A percentile compares a stretch with the other conserved stretches of the same genome.
phyloP scores from a whole-genome alignment of 1,140 invertebrate species.

The Copidosoma floridanum region DNA sequence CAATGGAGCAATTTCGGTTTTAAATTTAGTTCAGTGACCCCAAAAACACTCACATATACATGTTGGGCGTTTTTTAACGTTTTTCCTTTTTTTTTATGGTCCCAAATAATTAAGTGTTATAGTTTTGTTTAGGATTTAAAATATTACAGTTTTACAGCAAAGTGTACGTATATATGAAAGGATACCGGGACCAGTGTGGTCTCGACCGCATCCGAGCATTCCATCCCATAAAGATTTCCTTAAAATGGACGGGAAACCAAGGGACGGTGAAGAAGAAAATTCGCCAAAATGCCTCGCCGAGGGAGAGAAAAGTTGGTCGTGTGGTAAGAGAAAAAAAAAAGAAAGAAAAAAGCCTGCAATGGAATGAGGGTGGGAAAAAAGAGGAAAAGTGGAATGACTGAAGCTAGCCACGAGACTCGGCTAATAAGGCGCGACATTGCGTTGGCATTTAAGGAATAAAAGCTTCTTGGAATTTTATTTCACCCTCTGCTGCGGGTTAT shows the following conservation, averaged over 20 bases:
- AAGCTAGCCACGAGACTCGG: no score
- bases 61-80: no score
- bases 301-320: background rate
- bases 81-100: no score
- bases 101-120: no score
- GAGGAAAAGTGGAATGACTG: background rate
- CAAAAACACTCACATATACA: no score
- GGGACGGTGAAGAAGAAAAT: background rate
- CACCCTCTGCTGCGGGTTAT: no score
- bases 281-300: background rate
- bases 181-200: background rate
- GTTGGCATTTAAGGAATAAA: slow-evolving; percentile 17
- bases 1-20: no score
- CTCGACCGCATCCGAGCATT: background rate
- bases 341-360: background rate
- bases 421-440: slow-evolving; percentile 14
- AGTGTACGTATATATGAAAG: background rate
- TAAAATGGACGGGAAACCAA: background rate
- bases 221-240: background rate
- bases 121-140: no score
- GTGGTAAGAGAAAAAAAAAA: background rate
- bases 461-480: background rate
- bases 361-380: background rate
- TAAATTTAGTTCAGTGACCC: no score
- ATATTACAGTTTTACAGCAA: no score